Base-by-base conservation (phyloP, 2,888 invertebrate species). In the Acanthosepion lycidas region DNA sequence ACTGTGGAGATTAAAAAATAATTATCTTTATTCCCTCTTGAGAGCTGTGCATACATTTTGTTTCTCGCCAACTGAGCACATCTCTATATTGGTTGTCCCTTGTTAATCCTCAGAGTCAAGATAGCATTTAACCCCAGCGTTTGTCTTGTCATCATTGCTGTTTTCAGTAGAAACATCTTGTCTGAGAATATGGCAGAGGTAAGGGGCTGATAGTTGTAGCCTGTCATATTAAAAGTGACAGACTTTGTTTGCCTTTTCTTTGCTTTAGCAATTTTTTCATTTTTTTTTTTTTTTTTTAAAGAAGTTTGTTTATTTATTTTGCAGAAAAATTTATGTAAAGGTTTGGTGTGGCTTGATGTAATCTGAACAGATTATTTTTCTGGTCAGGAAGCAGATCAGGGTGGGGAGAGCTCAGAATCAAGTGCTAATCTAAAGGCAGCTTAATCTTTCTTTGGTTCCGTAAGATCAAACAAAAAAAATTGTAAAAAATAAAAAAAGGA, bases 91-190 rank as follows among this genome's bases (percentile, higher is more conserved):
- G 78, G n/a, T 15, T 78, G n/a, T 78, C n/a, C 18, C n/a, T 78
- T 78, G 78, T 78, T 78, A 78, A 78, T 78, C 78, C 78, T n/a
- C 18, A n/a, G 78, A 78, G 78, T 78, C 78, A 78, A 78, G 78
- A n/a, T 78, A 15, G 78, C 78, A 78, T 78, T 78, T 78, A 78
- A 78, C 78, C 78, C 33, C 78, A 78, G n/a, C n/a, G 78, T 78
- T 78, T 78, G 78, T n/a, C n/a, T 78, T 33, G 33, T 78, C 78
- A 78, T 78, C 78, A 33, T 78, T 33, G 33, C 78, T n/a, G 78
- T 78, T 78, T 78, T 12, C 78, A n/a, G 78, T 33, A 78, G 78
- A 78, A 78, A 78, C 78, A 78, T 78, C n/a, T 78, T 78, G 78
- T n/a, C n/a, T n/a, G n/a, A 78, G 78, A 33, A 33, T 20, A n/a